Conservation (phyloP, 2,113 vertebrate species). For the Irena cyanogastra region DNA sequence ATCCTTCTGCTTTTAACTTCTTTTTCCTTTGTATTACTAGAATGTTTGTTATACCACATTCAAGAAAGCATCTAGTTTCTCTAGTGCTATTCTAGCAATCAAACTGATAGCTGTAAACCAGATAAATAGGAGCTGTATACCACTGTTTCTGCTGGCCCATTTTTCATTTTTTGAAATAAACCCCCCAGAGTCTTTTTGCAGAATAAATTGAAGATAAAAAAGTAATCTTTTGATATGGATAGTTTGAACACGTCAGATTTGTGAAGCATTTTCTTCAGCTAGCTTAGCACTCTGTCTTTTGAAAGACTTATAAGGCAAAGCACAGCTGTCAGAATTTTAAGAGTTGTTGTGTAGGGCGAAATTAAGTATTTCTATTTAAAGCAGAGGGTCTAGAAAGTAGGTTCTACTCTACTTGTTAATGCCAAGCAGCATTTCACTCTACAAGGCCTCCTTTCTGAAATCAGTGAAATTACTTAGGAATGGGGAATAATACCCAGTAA, state of each 20-base stretch:
- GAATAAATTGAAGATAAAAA: conserved; percentile 75
- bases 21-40: conserved; percentile 54
- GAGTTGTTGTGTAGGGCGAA: conserved; percentile 10
- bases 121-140: conserved; percentile 71
- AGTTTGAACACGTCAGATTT: conserved; percentile 71
- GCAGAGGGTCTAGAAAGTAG: not conserved
- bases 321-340: conserved; percentile 29
- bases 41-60: conserved; percentile 2
- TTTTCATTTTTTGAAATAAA: conserved; percentile 76
- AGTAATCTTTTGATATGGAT: conserved; percentile 68
- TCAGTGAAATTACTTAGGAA: not conserved
- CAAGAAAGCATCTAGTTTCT: conserved; percentile 54
- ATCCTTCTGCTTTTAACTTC: conserved; percentile 47
- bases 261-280: conserved; percentile 46
- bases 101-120: conserved; percentile 70
- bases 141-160: conserved; percentile 55
- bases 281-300: conserved; percentile 48
- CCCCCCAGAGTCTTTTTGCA: conserved; percentile 70
- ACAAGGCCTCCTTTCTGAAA: not conserved
- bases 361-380: conserved; percentile 56
- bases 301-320: conserved; percentile 38
- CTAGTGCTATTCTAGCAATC: conserved; percentile 57
- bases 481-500: not conserved
- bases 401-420: not conserved
- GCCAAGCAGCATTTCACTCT: not conserved